Evolutionary conservation across 2,113 vertebrate genomes (phyloP).

Genomic region (Lophura nycthemera): DNA sequence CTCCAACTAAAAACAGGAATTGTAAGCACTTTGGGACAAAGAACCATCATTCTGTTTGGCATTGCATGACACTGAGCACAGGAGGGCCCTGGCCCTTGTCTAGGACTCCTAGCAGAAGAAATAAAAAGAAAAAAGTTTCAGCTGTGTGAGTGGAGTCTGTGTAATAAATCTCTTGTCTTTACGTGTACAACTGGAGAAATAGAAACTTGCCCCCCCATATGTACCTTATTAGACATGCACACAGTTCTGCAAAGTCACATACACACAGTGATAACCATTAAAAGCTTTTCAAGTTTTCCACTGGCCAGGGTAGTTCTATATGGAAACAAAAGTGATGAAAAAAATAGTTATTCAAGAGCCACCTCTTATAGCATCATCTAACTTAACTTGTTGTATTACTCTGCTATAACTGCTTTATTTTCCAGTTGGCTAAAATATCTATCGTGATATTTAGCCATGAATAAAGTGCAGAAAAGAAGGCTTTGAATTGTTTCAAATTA

Average conservation of each 20-base stretch:
- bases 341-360: constrained; percentile 26
- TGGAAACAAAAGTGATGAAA: background rate
- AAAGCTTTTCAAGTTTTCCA: constrained; percentile 18
- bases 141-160: background rate
- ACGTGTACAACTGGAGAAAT: background rate
- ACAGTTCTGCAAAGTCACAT: background rate
- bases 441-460: constrained; percentile 51
- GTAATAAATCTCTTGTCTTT: background rate
- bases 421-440: constrained; percentile 58
- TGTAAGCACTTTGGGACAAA: constrained; percentile 47
- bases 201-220: background rate
- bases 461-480: constrained; percentile 67
- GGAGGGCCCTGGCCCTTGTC: background rate
- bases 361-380: background rate
- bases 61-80: constrained; percentile 17
- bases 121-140: background rate
- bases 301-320: background rate
- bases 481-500: constrained; percentile 62
- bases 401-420: constrained; percentile 11
- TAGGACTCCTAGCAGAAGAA: background rate
- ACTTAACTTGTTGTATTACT: constrained; percentile 47
- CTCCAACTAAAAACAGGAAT: constrained; percentile 36
- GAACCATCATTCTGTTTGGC: constrained; percentile 46
- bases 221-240: background rate
- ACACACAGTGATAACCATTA: background rate